Base-by-base conservation (phyloP, 2,888 invertebrate species). In the Caradrina clavipalpis region DNA sequence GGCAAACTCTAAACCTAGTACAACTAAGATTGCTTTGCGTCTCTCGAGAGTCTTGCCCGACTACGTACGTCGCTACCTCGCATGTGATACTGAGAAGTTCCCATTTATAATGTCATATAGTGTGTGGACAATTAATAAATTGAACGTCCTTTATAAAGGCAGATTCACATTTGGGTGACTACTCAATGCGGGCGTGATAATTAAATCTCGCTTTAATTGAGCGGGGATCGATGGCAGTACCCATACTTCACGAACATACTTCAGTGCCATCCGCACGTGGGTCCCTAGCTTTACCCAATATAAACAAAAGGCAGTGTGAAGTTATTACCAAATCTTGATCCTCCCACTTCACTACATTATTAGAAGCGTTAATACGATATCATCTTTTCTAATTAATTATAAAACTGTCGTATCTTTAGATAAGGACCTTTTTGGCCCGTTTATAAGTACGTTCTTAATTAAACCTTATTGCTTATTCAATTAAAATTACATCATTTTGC, bases 151-250 rank as follows among this genome's bases (percentile, higher is more conserved):
- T 66, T 50, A 69, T 78, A 80, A 82, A 81, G 81, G 79, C 69
- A 76, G 80, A 79, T 80, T 80, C 73, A 78, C 73, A 83, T 76
- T 70, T 49, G 61, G 60, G 77, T 62, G 78, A 74, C 80, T 74
- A 79, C 79, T 85, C 82, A 82, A 86, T 87, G 82, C 74, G 86
- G 84, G 81, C 69, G 83, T 72, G 76, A 87, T 92, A 91, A 91
- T 92, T 89, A 89, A 91, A 91, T 90, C 86, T 86, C 80, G 57
- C 66, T 84, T 78, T 90, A 90, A 91, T 91, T 90, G 87, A 86
- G 83, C 77, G 65, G 69, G 84, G 81, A 84, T 87, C 85, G 86
- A 85, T 82, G 77, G 78, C 67, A 65, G 59, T 55, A 45, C 71
- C 69, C 68, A 78, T 85, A 77, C 11, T 49, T 73, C 77, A 83